phyloP scores from a whole-genome alignment of 2,888 invertebrate genomes.

The Zootermopsis nevadensis region DNA sequence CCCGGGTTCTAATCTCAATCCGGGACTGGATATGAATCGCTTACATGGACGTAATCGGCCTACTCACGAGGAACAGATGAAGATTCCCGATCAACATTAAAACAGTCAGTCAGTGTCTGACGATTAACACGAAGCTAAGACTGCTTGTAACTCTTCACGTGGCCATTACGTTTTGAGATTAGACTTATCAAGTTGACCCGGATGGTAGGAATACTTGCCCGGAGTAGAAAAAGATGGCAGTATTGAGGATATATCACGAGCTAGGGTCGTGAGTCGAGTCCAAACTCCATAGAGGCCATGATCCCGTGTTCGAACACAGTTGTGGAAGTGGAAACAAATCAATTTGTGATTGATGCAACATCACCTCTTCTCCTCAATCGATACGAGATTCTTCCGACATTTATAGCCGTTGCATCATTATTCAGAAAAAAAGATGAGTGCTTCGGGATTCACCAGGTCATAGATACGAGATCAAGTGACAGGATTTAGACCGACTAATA shows the following conservation, averaged over 20 bases:
- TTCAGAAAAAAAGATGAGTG: too few relatives aligned
- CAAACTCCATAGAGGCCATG: constrained; percentile 2
- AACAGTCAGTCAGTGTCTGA: neutral
- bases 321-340: neutral
- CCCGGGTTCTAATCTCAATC: too few relatives aligned
- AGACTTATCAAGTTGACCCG: constrained; percentile 7
- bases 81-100: neutral
- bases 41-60: too few relatives aligned
- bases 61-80: too few relatives aligned
- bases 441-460: too few relatives aligned
- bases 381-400: neutral
- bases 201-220: neutral
- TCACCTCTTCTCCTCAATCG: neutral
- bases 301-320: neutral
- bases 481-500: too few relatives aligned
- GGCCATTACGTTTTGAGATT: constrained; percentile 4
- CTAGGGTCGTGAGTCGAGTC: neutral
- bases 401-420: too few relatives aligned
- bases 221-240: neutral
- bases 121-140: neutral
- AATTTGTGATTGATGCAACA: neutral
- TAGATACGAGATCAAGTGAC: too few relatives aligned
- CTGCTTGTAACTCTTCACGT: neutral
- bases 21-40: too few relatives aligned
- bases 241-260: neutral